Evolutionary conservation across 2,797 vertebrate species (phyloP).

Genomic region (Taenioides sp.): DNA sequence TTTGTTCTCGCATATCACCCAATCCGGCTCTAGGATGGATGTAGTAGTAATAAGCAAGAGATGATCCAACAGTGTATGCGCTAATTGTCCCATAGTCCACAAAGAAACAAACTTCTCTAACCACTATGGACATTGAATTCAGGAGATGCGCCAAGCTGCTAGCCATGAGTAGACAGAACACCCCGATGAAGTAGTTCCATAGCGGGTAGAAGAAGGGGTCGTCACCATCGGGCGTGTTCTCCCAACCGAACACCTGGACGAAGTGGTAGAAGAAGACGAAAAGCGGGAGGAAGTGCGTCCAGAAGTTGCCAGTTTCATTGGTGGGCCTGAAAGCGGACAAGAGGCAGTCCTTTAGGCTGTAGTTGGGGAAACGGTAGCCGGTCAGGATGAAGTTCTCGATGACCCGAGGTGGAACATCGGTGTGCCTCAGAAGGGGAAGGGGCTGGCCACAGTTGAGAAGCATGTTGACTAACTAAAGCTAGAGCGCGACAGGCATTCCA

Average conservation of each 20-base stretch:
- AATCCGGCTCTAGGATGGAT: constrained; percentile 72
- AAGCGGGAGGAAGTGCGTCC: constrained; percentile 83
- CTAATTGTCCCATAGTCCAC: constrained; percentile 80
- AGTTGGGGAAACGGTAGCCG: constrained; percentile 83
- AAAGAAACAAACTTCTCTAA: constrained; percentile 78
- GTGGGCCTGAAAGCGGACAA: constrained; percentile 81
- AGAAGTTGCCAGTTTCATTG: constrained; percentile 85
- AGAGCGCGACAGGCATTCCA: neutral
- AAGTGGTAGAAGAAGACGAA: constrained; percentile 79
- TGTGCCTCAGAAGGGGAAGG: constrained; percentile 73
- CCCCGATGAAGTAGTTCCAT: constrained; percentile 81
- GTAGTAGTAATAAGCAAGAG: constrained; percentile 73
- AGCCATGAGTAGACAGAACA: constrained; percentile 77
- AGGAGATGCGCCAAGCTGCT: constrained; percentile 80
- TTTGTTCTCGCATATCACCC: constrained; percentile 30
- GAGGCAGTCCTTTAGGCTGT: constrained; percentile 78
- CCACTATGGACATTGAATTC: constrained; percentile 82
- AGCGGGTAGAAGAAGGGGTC: constrained; percentile 77
- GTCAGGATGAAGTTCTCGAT: constrained; percentile 82
- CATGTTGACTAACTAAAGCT: constrained; percentile 48
- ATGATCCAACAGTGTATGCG: constrained; percentile 74
- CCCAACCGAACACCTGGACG: constrained; percentile 74
- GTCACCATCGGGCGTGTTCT: constrained; percentile 35
- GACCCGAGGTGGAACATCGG: constrained; percentile 76
- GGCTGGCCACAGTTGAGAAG: constrained; percentile 56